phyloP scores from a whole-genome alignment of 2,797 vertebrate genomes.

The Lutjanus campechanus region DNA sequence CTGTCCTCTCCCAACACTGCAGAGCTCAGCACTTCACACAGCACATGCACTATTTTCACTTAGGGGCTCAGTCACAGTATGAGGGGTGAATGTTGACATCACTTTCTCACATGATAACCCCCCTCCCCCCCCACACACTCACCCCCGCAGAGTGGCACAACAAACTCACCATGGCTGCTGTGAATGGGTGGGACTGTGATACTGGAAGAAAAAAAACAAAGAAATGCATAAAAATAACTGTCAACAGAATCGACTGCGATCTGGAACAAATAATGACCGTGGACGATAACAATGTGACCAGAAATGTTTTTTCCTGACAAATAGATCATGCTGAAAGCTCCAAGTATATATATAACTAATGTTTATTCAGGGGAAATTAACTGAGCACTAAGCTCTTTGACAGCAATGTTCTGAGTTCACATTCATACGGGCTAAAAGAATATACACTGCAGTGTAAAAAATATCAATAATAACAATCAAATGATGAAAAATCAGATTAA shows the following conservation, averaged over 20 bases:
- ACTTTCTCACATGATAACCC: conserved; percentile 33
- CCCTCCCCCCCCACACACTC: too few species aligned
- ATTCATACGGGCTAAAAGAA: too few species aligned
- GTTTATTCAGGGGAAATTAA: too few species aligned
- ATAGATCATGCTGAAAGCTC: neutral
- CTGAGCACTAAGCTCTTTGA: too few species aligned
- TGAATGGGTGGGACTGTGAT: neutral
- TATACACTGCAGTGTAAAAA: too few species aligned
- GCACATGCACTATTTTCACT: conserved; percentile 38
- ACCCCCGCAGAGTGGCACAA: conserved; percentile 9
- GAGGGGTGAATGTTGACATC: conserved; percentile 50
- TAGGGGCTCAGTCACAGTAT: conserved; percentile 34
- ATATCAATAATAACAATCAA: too few species aligned
- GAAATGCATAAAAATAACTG: too few species aligned
- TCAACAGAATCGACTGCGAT: neutral
- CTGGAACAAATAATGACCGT: neutral
- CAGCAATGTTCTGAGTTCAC: too few species aligned
- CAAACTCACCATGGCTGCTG: neutral
- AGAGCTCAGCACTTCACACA: conserved; percentile 56
- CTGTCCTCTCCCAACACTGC: conserved; percentile 36
- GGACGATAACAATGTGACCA: neutral
- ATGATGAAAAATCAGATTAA: too few species aligned
- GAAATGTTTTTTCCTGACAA: neutral
- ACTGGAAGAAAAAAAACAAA: conserved; percentile 20
- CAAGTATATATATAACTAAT: too few species aligned